Evolutionary conservation across 2,113 vertebrate genomes (phyloP).

Genomic region (Equus przewalskii): DNA sequence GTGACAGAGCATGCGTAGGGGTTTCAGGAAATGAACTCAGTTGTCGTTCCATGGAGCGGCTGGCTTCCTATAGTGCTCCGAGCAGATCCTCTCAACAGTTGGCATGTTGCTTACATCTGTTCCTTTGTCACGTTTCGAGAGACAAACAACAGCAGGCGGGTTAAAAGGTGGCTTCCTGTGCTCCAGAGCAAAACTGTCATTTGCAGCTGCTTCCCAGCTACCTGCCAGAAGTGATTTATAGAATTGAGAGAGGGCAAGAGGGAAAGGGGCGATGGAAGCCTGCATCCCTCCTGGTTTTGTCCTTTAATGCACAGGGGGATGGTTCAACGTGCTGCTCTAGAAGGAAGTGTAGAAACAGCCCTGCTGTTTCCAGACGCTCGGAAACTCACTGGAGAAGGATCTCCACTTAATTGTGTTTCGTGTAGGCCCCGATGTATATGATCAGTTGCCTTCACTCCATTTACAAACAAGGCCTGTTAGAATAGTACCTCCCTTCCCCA

Average conservation of each 20-base stretch:
- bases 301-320: constrained; percentile 56
- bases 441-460: background rate
- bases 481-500: background rate
- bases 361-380: background rate
- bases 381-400: background rate
- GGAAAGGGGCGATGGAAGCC: constrained; percentile 53
- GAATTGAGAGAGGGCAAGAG: constrained; percentile 50
- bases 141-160: constrained; percentile 95
- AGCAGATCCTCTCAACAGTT: constrained; percentile 81
- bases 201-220: constrained; percentile 97
- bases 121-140: constrained; percentile 90
- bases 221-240: constrained; percentile 96
- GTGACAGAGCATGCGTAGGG: background rate
- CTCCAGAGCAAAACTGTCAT: constrained; percentile 90
- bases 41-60: background rate
- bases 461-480: constrained; percentile 32
- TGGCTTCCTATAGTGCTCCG: constrained; percentile 84
- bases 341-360: background rate
- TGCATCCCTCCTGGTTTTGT: background rate
- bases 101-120: constrained; percentile 88
- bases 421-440: background rate
- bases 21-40: background rate
- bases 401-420: accelerated
- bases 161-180: constrained; percentile 98
- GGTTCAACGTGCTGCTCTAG: background rate